Evolutionary conservation across 2,113 vertebrate species (phyloP).

Genomic region (Anarhynchus alexandrinus): DNA sequence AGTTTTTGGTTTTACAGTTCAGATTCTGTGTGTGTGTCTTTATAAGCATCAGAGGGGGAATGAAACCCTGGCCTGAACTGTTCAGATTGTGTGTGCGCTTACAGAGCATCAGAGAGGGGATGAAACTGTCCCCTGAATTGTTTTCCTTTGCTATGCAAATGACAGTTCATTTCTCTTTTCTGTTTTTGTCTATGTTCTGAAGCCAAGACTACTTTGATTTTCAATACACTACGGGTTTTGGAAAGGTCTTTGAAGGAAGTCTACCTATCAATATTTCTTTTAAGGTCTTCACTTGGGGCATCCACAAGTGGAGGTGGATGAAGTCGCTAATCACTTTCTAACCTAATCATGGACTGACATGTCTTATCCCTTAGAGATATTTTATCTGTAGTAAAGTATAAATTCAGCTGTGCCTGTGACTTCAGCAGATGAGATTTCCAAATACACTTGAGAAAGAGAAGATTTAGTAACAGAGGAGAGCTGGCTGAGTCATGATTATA

Average conservation of each 20-base stretch:
- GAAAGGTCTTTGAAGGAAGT: not conserved
- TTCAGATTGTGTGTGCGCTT: not conserved
- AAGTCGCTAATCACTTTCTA: not conserved
- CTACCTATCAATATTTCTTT: not conserved
- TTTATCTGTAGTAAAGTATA: not conserved
- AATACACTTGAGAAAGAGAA: not conserved
- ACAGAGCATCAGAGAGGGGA: not conserved
- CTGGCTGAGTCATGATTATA: not conserved
- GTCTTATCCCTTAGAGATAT: not conserved
- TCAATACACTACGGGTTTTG: rapidly evolving
- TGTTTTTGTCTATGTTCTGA: not conserved
- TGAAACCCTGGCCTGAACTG: not conserved
- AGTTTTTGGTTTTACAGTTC: not conserved
- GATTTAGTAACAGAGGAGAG: not conserved
- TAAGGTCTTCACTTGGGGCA: not conserved
- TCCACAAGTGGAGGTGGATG: not conserved
- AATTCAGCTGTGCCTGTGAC: not conserved
- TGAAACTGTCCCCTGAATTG: not conserved
- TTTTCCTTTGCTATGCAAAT: not conserved
- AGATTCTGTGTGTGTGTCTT: not conserved
- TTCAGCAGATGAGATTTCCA: not conserved
- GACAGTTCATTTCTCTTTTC: not conserved
- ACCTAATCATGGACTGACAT: not conserved
- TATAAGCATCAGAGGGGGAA: not conserved
- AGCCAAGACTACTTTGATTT: not conserved